Evolutionary conservation across 2,113 vertebrate genomes (phyloP).

Genomic region (Leucoraja erinaceus): DNA sequence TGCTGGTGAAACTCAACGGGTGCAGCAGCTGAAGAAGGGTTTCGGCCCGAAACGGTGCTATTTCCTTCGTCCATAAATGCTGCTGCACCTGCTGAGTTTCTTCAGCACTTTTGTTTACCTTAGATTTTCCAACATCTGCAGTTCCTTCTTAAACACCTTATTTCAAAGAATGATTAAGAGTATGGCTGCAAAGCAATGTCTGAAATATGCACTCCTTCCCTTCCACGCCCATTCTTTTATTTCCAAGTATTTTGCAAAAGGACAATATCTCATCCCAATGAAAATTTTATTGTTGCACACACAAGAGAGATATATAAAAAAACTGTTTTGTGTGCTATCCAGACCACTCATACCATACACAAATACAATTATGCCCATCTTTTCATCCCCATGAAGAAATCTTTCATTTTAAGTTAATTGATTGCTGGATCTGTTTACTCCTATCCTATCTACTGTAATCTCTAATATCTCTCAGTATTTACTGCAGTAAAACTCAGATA

Average conservation of each 20-base stretch:
- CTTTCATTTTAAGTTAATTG: not conserved
- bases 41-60: too few species aligned
- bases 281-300: too few species aligned
- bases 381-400: not conserved
- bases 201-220: not conserved
- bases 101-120: too few species aligned
- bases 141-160: not conserved
- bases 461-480: not conserved
- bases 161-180: not conserved
- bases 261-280: not conserved
- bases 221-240: not conserved
- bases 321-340: too few species aligned
- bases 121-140: too few species aligned
- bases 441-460: not conserved
- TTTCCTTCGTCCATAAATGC: too few species aligned
- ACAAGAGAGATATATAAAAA: too few species aligned
- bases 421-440: not conserved
- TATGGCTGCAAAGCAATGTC: not conserved
- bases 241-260: not conserved
- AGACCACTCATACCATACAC: not conserved
- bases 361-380: not conserved
- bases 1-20: too few species aligned
- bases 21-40: too few species aligned
- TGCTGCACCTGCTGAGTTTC: too few species aligned
- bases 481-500: not conserved